Percentiles rank a stretch among this genome's conserved stretches.
phyloP scores from a whole-genome alignment of 1,140 invertebrate genomes.

The Solenopsis fugax region DNA sequence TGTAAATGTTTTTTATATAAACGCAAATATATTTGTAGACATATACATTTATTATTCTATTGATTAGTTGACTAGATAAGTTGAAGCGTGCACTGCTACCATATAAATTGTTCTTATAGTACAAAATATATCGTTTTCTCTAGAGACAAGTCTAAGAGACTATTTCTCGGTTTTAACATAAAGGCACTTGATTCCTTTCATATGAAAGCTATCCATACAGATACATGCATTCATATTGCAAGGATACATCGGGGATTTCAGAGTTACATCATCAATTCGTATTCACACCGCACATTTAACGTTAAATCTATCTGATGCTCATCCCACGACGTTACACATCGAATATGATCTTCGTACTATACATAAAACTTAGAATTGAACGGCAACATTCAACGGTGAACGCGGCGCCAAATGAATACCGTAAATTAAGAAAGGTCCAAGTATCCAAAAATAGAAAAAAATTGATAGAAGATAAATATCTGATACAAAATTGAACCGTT shows the following conservation, averaged over 20 bases:
- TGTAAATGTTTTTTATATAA: conserved; percentile 9
- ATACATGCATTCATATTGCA: conserved; percentile 52
- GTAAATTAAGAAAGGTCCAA: conserved; percentile 14
- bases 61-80: conserved; percentile 18
- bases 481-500: neutral
- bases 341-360: conserved; percentile 9
- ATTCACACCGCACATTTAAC: conserved; percentile 45
- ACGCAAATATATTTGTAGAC: conserved; percentile 14
- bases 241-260: conserved; percentile 24
- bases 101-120: conserved; percentile 9
- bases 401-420: neutral
- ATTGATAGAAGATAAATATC: neutral
- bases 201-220: conserved; percentile 32
- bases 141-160: conserved; percentile 29
- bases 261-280: conserved; percentile 50
- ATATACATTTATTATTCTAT: conserved; percentile 21
- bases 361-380: conserved; percentile 36
- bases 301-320: conserved; percentile 29
- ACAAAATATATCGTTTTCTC: conserved; percentile 31
- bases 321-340: conserved; percentile 48
- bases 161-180: conserved; percentile 41
- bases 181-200: conserved; percentile 30
- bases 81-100: conserved; percentile 23
- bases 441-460: neutral
- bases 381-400: conserved; percentile 13